Conservation (phyloP, 2,888 invertebrate species). For the Eurytoma californica region DNA sequence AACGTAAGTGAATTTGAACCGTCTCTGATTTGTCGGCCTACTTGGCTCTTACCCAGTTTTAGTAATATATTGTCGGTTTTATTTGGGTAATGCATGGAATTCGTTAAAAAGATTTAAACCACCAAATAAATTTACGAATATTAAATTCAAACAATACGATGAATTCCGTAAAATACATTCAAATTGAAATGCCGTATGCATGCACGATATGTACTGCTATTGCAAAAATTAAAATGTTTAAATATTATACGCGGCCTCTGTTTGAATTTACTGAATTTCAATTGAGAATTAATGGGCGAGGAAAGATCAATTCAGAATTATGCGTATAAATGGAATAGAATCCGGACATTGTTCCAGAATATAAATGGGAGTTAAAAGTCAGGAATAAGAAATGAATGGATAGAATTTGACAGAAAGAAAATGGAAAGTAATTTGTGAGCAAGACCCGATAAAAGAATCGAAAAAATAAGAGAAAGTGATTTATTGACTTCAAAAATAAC, state of each 20-base stretch:
- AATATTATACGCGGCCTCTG: neutral
- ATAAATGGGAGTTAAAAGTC: slow-evolving; percentile 8
- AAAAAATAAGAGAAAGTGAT: slow-evolving; percentile 17
- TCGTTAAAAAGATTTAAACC: neutral
- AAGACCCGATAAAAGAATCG: neutral
- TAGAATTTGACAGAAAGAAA: slow-evolving; percentile 9
- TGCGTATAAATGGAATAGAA: slow-evolving; percentile 6
- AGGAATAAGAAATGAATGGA: slow-evolving; percentile 12
- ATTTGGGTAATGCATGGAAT: neutral
- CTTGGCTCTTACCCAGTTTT: slow-evolving; percentile 11
- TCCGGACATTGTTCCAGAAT: slow-evolving; percentile 15
- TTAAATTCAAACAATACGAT: neutral
- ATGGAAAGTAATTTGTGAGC: slow-evolving; percentile 21
- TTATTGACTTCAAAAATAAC: slow-evolving; percentile 32
- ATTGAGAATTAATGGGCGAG: slow-evolving; percentile 13
- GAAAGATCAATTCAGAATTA: slow-evolving; percentile 14
- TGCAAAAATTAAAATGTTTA: neutral
- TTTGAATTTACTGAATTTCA: neutral
- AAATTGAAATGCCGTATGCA: neutral
- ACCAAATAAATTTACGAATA: neutral
- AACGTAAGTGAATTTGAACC: neutral
- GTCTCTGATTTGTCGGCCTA: neutral
- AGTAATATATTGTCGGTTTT: slow-evolving; percentile 3
- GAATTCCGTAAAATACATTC: neutral
- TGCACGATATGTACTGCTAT: neutral